Evolutionary conservation across 1,140 invertebrate species (phyloP).

Genomic region (Aphidius gifuensis): DNA sequence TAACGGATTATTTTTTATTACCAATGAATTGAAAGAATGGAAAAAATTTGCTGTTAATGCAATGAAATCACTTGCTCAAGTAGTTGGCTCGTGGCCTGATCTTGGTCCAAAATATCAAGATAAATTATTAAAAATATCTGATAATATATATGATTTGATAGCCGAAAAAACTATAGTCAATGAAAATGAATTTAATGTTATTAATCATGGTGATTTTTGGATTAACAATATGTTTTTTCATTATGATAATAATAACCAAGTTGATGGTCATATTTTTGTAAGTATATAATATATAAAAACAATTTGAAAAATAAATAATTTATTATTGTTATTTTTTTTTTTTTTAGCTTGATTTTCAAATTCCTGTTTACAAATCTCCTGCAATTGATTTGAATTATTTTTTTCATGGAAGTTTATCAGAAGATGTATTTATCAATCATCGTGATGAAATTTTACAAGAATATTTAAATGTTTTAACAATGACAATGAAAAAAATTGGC

Average conservation of each 20-base stretch:
- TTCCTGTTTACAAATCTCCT: conserved; percentile 47
- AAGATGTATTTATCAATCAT: conserved; percentile 34
- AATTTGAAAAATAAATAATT: not conserved
- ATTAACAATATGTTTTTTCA: conserved; percentile 66
- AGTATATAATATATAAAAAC: conserved; percentile 29
- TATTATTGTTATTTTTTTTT: no score
- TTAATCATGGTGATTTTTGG: conserved; percentile 68
- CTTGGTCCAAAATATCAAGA: conserved; percentile 37
- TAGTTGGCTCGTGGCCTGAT: no score
- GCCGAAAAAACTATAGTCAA: conserved; percentile 29
- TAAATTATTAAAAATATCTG: conserved; percentile 45
- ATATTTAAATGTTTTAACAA: conserved; percentile 38
- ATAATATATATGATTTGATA: conserved; percentile 36
- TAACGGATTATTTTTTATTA: conserved; percentile 46
- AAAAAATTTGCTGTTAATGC: no score
- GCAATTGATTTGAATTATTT: conserved; percentile 57
- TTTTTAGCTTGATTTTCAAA: conserved; percentile 56
- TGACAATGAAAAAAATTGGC: conserved; percentile 41
- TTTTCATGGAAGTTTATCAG: conserved; percentile 45
- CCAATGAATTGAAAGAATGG: no score
- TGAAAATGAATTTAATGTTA: conserved; percentile 57
- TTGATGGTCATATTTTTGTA: conserved; percentile 58
- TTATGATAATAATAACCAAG: conserved; percentile 51
- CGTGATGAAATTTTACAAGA: conserved; percentile 45
- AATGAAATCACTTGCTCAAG: no score